These are phyloP conservation scores for Hylia prasina DNA, from an alignment of 2,113 vertebrate genomes.

Conservation along the genomic window DNA sequence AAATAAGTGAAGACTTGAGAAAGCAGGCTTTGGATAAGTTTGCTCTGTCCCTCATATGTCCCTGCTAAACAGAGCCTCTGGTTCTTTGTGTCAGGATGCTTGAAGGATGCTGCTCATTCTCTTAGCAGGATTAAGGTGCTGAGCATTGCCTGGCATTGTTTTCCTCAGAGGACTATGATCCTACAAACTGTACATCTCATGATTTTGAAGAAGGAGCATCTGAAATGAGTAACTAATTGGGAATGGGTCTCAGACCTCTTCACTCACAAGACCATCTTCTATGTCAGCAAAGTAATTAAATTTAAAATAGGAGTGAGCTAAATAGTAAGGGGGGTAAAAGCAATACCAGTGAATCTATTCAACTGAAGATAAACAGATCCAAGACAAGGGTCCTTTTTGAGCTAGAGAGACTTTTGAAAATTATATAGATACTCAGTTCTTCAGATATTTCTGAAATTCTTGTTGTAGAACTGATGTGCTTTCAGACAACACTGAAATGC, in stretches of 20 bases:
- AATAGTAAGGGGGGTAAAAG: background rate
- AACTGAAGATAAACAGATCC: background rate
- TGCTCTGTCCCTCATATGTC: background rate
- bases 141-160: background rate
- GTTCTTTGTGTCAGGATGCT: background rate
- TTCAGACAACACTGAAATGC: background rate
- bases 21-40: background rate
- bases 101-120: background rate
- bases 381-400: background rate
- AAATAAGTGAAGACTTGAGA: background rate
- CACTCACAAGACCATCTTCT: background rate
- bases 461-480: background rate
- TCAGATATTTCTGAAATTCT: background rate
- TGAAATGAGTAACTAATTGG: background rate
- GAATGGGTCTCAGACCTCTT: background rate
- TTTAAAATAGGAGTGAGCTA: background rate
- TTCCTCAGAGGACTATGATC: background rate
- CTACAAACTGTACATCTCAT: background rate
- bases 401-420: background rate
- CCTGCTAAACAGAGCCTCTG: background rate
- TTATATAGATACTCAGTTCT: background rate
- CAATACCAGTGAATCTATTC: background rate
- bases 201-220: background rate
- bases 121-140: background rate
- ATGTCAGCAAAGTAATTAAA: background rate